A percentile compares a stretch with the other conserved stretches of the same genome.
Evolutionary conservation across 2,888 invertebrate genomes (phyloP).

Genomic region (Diogma glabrata): DNA sequence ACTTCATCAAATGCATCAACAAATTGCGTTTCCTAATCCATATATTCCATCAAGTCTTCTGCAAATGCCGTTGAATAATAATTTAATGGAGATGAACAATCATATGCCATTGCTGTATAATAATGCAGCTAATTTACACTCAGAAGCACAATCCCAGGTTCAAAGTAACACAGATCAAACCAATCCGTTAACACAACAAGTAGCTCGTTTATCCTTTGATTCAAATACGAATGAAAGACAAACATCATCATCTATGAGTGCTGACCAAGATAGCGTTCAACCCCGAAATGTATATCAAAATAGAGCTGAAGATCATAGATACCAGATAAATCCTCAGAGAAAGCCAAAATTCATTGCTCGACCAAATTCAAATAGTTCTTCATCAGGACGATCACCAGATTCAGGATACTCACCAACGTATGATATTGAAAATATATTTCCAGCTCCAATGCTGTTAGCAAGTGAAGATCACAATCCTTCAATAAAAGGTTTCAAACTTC

Average conservation of each 20-base stretch:
- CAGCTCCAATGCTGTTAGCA: neutral
- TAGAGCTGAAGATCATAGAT: neutral
- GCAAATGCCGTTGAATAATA: too few relatives aligned
- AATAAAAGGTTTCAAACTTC: neutral
- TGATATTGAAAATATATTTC: neutral
- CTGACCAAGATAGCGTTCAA: neutral
- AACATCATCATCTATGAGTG: conserved; percentile 3
- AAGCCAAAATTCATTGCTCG: too few relatives aligned
- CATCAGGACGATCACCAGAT: neutral
- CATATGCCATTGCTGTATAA: neutral
- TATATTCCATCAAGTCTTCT: too few relatives aligned
- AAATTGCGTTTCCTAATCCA: too few relatives aligned
- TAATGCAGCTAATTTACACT: neutral
- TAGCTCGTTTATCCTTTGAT: neutral
- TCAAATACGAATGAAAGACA: neutral
- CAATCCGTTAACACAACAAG: neutral
- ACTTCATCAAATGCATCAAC: too few relatives aligned
- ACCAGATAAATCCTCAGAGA: neutral
- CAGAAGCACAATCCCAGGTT: neutral
- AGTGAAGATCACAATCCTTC: neutral
- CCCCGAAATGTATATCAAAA: neutral
- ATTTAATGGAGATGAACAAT: too few relatives aligned
- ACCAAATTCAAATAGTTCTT: too few relatives aligned
- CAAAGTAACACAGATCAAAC: too few relatives aligned
- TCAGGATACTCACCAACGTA: conserved; percentile 6